These are phyloP conservation scores for fruit fly (Drosophila melanogaster) DNA, from an alignment of 1,140 invertebrate genomes.

Conservation along the genomic window Release_6_plus_ISO1_MT NT_033779.5:9941001-9941500, in stretches of 20 bases:
- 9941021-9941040: slow-evolving; percentile 91
- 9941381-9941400: slow-evolving; percentile 90
- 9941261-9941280: slow-evolving; percentile 93
- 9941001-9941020: slow-evolving; percentile 93
- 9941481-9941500: slow-evolving; percentile 84
- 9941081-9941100: slow-evolving; percentile 18
- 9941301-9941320: slow-evolving; percentile 92
- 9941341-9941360: slow-evolving; percentile 95
- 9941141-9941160: slow-evolving; percentile 87
- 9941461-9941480: slow-evolving; percentile 91
- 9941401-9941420: slow-evolving; percentile 92
- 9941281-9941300: slow-evolving; percentile 94
- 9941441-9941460: slow-evolving; percentile 92
- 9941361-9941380: slow-evolving; percentile 95
- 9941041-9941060: slow-evolving; percentile 90
- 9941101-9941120: slow-evolving; percentile 81
- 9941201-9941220: slow-evolving; percentile 94
- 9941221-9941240: slow-evolving; percentile 95
- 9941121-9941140: slow-evolving; percentile 90
- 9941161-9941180: slow-evolving; percentile 93
- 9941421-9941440: slow-evolving; percentile 94
- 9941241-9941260: slow-evolving; percentile 89
- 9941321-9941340: slow-evolving; percentile 92
- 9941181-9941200: slow-evolving; percentile 92
- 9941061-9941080: slow-evolving; percentile 29